Base-by-base conservation (phyloP, 2,888 invertebrate species). In the Heliconius aoede region DNA sequence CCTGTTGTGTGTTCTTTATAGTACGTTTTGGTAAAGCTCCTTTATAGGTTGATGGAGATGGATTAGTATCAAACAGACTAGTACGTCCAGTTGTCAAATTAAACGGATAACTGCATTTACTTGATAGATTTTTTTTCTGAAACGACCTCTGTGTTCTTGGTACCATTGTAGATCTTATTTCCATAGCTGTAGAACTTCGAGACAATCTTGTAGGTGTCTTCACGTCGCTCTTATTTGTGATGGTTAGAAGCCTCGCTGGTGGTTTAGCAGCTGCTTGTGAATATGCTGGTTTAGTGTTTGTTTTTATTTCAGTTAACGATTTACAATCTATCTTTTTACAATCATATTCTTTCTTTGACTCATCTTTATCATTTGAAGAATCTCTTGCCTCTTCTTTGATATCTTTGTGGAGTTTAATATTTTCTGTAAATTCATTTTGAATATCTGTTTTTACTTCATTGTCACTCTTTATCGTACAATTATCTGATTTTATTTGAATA, bases 181-280 rank as follows among this genome's bases (percentile, higher is more conserved):
- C 95, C 1, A 93, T 90, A 15, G 93, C 92, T 62, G 94, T 94
- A 81, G 94, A 94, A 80, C 94, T 95, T 82, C 94, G 85, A 55
- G 87, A 84, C 73, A 94, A 83, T 30, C 86, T 84, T 40, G 86
- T 82, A 40, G 84, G 88, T 40, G 87, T 86, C 84, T 93, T 94
- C 0, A 87, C 83, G 84, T 93, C 92, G 7, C 85, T 81, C 88
- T 91, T 94, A 15, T 40, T 36, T 65, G 65, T 65, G 4, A 40
- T 24, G 24, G 84, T 60, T 5, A 85, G 74, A 71, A 87, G 82
- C 83, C 94, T 95, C 7, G 15, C 65, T 65, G 65, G 65, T 40
- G 94, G 94, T 84, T 95, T 95, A 40, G 95, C 94, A 51, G 95
- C 95, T 30, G 94, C 94, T 87, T 94, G 94, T 0, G 94, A 95